phyloP scores from a whole-genome alignment of 2,113 vertebrate genomes.

The Scatophagus argus region DNA sequence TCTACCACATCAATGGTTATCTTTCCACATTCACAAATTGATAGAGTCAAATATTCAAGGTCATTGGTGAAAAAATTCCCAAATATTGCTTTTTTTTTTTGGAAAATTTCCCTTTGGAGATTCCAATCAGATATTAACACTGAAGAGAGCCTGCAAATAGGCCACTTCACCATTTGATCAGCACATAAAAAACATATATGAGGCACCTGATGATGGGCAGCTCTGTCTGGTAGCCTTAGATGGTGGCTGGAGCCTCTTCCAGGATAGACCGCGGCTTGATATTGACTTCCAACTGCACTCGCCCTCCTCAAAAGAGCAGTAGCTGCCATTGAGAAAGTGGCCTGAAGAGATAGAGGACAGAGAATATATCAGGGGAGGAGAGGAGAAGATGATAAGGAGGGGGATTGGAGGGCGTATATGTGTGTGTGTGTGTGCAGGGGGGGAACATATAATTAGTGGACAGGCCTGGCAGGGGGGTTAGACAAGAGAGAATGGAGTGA shows the following conservation, averaged over 20 bases:
- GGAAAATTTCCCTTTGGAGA: constrained; percentile 5
- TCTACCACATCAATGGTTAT: constrained; percentile 28
- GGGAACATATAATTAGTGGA: constrained; percentile 42
- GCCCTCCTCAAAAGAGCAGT: constrained; percentile 93
- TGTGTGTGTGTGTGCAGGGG: no score
- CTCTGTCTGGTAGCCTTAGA: constrained; percentile 69
- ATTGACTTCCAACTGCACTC: constrained; percentile 89
- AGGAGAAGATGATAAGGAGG: constrained; percentile 33
- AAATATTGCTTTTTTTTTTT: background rate
- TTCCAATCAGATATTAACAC: constrained; percentile 25
- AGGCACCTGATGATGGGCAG: constrained; percentile 82
- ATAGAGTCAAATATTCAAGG: constrained; percentile 28
- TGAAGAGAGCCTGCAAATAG: constrained; percentile 6
- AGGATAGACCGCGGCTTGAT: constrained; percentile 73
- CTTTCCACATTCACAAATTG: constrained; percentile 4
- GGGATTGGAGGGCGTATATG: background rate
- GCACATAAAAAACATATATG: background rate
- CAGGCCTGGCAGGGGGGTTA: constrained; percentile 6
- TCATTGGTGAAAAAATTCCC: constrained; percentile 4
- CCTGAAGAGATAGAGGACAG: constrained; percentile 81
- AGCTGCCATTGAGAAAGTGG: constrained; percentile 91
- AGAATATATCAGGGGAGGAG: constrained; percentile 47
- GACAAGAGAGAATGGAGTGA: constrained; percentile 42
- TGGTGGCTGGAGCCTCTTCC: constrained; percentile 84
- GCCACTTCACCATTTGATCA: constrained; percentile 15